Conservation (phyloP, 2,888 invertebrate genomes). For the Torymus auratus region DNA sequence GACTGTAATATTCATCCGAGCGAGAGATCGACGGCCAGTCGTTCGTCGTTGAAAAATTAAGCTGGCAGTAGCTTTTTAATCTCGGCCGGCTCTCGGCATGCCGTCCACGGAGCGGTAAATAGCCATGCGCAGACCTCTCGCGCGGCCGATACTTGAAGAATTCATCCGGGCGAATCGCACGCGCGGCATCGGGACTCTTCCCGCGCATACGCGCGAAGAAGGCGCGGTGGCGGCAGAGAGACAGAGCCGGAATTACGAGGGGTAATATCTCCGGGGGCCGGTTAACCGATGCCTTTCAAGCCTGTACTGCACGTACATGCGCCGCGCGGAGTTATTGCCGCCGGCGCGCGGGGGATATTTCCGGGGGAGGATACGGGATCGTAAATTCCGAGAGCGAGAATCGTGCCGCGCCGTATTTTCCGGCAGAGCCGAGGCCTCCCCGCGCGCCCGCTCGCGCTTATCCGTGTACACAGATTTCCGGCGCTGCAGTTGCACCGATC, state of each 20-base stretch:
- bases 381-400: slow-evolving; percentile 49
- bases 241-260: slow-evolving; percentile 52
- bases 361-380: slow-evolving; percentile 46
- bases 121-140: neutral
- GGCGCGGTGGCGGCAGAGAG: neutral
- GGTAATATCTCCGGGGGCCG: slow-evolving; percentile 40
- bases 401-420: slow-evolving; percentile 1
- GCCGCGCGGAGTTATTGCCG: slow-evolving; percentile 49
- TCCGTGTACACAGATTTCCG: slow-evolving; percentile 45
- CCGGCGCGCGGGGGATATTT: slow-evolving; percentile 18
- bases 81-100: slow-evolving; percentile 2
- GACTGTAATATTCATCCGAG: too few species aligned
- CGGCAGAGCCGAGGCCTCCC: neutral
- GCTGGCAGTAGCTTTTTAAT: slow-evolving; percentile 4
- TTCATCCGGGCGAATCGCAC: slow-evolving; percentile 32
- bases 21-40: neutral
- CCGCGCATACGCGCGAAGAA: neutral
- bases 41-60: neutral
- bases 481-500: neutral
- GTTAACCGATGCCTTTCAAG: slow-evolving; percentile 57
- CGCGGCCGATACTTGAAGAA: slow-evolving; percentile 29
- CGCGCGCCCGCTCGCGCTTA: slow-evolving; percentile 1
- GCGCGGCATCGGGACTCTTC: slow-evolving; percentile 10
- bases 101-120: slow-evolving; percentile 34
- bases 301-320: slow-evolving; percentile 51